These are phyloP conservation scores for Homarus gammarus DNA, from an alignment of 2,888 invertebrate genomes.

Conservation along the genomic window DNA sequence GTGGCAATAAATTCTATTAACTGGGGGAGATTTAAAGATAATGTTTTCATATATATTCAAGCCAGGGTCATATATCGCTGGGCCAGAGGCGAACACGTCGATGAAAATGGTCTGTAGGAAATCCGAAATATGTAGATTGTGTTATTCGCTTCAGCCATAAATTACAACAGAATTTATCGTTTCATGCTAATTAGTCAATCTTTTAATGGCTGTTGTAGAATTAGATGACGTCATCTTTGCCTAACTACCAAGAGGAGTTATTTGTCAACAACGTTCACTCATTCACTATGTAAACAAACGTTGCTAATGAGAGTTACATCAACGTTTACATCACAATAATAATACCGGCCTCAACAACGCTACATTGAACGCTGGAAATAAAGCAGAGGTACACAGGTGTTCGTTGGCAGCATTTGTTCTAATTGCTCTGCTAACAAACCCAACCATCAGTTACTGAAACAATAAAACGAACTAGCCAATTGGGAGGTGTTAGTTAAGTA, in stretches of 20 bases:
- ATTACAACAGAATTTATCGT: background rate
- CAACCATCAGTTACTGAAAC: no score
- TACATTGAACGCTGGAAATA: no score
- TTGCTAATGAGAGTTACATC: background rate
- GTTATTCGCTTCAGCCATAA: background rate
- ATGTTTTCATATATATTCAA: conserved; percentile 2
- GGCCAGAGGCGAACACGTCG: no score
- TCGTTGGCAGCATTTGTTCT: no score
- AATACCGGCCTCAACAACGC: no score
- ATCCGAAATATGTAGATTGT: no score
- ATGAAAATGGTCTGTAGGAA: background rate
- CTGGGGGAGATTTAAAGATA: background rate
- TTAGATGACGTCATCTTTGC: background rate
- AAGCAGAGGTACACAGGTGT: no score
- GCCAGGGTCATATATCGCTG: background rate
- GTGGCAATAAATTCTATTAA: background rate
- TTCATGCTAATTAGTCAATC: background rate
- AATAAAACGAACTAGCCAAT: no score
- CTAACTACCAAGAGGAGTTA: background rate
- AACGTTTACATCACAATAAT: background rate
- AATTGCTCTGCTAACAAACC: no score
- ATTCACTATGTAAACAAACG: background rate
- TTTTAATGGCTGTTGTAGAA: background rate
- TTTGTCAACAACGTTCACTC: background rate
- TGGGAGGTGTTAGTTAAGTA: no score